A percentile compares a stretch with the other conserved stretches of the same genome.
Evolutionary conservation across 2,113 vertebrate species (phyloP).

Genomic region (Phalacrocorax pelagicus): DNA sequence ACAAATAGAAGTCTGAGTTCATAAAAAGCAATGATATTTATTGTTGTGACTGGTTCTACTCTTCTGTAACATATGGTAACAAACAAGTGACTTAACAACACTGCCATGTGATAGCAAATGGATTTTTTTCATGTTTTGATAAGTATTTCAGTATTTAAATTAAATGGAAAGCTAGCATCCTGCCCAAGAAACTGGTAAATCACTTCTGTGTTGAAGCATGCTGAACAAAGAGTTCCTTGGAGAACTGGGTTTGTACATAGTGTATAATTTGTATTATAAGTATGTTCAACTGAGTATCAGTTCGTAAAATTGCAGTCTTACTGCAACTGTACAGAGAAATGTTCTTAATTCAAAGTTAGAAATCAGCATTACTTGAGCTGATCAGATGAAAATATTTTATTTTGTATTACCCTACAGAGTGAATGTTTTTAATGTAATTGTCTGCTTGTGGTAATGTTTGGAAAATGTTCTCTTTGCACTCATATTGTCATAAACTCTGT

Average conservation of each 20-base stretch:
- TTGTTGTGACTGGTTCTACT: not conserved
- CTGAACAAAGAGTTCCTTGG: not conserved
- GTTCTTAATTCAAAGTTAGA: not conserved
- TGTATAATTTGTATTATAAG: constrained; percentile 56
- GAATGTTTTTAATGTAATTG: constrained; percentile 15
- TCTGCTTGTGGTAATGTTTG: constrained; percentile 4
- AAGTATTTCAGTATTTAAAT: not conserved
- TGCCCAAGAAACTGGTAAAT: not conserved
- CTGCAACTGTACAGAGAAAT: not conserved
- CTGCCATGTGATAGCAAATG: not conserved
- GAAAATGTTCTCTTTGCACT: constrained; percentile 4
- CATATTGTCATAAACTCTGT: not conserved
- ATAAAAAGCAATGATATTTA: constrained; percentile 28
- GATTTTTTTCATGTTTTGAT: not conserved
- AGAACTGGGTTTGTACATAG: constrained; percentile 53
- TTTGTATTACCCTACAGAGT: not conserved
- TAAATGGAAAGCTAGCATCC: not conserved
- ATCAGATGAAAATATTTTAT: not conserved
- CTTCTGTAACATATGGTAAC: not conserved
- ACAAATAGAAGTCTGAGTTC: not conserved
- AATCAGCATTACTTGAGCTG: not conserved
- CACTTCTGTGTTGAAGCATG: not conserved
- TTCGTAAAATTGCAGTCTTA: constrained; percentile 11
- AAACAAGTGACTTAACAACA: not conserved
- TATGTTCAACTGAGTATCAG: not conserved